Percentiles rank a stretch among this genome's conserved stretches.
phyloP scores from a whole-genome alignment of 2,113 vertebrate species.

The Eolophus roseicapilla region DNA sequence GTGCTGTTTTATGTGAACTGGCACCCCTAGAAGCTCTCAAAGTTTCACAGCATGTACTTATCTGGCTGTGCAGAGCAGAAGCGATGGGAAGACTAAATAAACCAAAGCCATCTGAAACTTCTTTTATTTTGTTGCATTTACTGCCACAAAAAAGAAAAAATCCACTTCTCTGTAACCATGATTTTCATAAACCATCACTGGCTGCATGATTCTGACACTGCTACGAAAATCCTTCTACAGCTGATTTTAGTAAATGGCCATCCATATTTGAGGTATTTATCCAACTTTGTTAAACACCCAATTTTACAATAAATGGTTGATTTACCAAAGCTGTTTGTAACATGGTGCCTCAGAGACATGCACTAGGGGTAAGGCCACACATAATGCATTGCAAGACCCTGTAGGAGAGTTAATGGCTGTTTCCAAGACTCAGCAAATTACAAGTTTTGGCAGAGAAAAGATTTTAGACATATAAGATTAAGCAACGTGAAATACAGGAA shows the following conservation, averaged over 20 bases:
- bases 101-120: background rate
- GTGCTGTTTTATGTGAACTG: background rate
- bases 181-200: background rate
- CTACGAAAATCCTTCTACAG: background rate
- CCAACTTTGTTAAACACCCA: background rate
- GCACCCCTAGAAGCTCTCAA: background rate
- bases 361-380: background rate
- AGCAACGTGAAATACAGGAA: background rate
- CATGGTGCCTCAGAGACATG: background rate
- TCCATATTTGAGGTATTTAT: background rate
- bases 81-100: background rate
- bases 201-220: background rate
- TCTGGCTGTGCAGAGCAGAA: background rate
- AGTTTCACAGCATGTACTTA: background rate
- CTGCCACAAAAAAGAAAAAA: background rate
- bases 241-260: background rate
- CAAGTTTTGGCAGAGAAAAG: background rate
- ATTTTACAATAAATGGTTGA: background rate
- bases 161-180: background rate
- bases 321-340: background rate
- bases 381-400: background rate
- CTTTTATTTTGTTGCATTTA: background rate
- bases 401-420: background rate
- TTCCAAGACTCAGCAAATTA: background rate
- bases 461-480: background rate